These are phyloP conservation scores for Aphelocoma californica DNA, from an alignment of 2,797 vertebrate species.

Conservation along the genomic window DNA sequence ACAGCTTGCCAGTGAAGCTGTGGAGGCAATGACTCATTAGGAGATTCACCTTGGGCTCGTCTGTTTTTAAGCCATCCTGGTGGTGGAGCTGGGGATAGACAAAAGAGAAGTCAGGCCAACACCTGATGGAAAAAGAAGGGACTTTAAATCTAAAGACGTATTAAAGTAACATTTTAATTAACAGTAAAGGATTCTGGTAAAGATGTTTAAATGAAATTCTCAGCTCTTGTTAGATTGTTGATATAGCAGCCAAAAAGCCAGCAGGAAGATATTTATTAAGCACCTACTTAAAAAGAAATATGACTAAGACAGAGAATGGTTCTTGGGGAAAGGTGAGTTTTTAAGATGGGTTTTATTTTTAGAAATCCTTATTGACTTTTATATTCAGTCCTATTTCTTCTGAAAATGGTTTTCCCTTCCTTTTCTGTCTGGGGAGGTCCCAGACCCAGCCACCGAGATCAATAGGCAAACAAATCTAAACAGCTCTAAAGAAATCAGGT, in stretches of 20 bases:
- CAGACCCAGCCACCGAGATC: accelerated
- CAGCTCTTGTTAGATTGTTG: not conserved
- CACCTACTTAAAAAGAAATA: not conserved
- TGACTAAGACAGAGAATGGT: not conserved
- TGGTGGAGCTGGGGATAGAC: not conserved
- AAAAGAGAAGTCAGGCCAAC: not conserved
- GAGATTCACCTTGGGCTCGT: not conserved
- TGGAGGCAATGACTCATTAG: not conserved
- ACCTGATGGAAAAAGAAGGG: not conserved
- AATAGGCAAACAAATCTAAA: not conserved
- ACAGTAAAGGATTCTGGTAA: not conserved
- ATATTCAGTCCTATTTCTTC: not conserved
- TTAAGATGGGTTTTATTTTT: not conserved
- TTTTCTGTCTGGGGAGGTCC: not conserved
- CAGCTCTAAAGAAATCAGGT: not conserved
- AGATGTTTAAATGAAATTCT: not conserved
- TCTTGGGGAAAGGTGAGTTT: not conserved
- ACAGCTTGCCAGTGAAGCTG: not conserved
- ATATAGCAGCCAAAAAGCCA: not conserved
- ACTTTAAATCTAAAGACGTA: not conserved
- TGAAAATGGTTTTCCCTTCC: not conserved
- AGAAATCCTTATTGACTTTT: not conserved
- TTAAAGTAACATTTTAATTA: not conserved
- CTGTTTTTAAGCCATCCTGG: not conserved
- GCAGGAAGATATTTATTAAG: not conserved